Base-by-base conservation (phyloP, 2,888 invertebrate genomes). In the Diabrotica balteata region DNA sequence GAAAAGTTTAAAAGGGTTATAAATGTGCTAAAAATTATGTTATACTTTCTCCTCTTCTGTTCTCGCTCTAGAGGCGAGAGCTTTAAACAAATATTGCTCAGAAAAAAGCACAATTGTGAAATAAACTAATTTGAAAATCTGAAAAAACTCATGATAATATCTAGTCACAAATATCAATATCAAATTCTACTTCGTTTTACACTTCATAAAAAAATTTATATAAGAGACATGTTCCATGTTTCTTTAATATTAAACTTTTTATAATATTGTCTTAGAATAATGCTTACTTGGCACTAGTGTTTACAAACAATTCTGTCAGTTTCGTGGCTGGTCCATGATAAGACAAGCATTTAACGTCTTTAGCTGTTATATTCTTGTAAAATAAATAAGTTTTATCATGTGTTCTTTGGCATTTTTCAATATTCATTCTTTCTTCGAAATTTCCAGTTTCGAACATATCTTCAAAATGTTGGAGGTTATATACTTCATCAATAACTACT, bases 341-440 rank as follows among this genome's bases (percentile, higher is more conserved):
- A 22, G 91, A 91, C 1, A 98, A 83, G 82, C 98, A 98, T 57
- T 88, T 80, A 7, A 92, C 85, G 75, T 89, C 86, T 61, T 85
- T 86, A 0, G 89, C 88, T 46, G 88, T 88, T 0, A 96, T 84
- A 66, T 93, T 90, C 6, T 85, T 85, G 77, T 91, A 93, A 10
- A 93, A 90, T 88, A 92, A 94, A 83, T 91, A 94, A 80, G 84
- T 84, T 42, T 89, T 87, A 44, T 76, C 76, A 52, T 85, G 82
- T 10, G 84, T 77, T 58, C 86, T 82, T 7, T 81, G 74, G 62
- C 93, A 90, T 7, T 87, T 80, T 63, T 85, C 80, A 51, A 90
- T 78, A 76, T 92, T 88, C 87, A 92, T 93, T 83, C 93, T 96
- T 63, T 97, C 94, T 73, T 89, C 87, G 86, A 96, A 98, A 62